Evolutionary conservation across 2,888 invertebrate genomes (phyloP), one percentile per base, ranked within the genome.

Genomic region (Helobdella robusta): DNA sequence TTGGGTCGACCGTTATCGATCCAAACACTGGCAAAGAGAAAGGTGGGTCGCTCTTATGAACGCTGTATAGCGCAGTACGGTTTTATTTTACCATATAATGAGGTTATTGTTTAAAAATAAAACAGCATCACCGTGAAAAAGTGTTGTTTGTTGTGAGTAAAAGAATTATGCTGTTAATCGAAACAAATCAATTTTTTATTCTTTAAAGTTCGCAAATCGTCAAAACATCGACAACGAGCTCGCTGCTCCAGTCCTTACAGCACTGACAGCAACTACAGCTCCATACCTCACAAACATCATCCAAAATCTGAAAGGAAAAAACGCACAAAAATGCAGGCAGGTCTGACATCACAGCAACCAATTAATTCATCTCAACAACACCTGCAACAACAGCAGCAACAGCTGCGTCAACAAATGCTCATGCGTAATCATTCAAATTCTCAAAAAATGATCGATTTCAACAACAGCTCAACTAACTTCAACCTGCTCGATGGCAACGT

Each of bases 191-290:
- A 2, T 20, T 64, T 6, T 25, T 0, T 2, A 6, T 50, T 48
- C 20, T n/a, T n/a, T 35, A 4, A 25, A 66, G 67, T 59, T n/a
- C 66, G 63, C n/a, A 56, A 48, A 34, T 48, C 67, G 6, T 54
- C 61, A 23, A 67, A 65, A 52, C 68, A 71, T 48, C 70, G 71
- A 20, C 69, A 71, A 66, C 56, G 70, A 11, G 67, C 70, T 35
- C 69, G 79, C 15, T 77, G 79, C n/a, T 72, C 76, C 30, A 78
- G 78, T 70, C 80, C 80, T 11, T 79, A 79, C 71, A 78, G 78
- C 67, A 79, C 79, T 1, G 79, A 80, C 72, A 79, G 78, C 69
- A 79, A 79, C 73, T 77, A 77, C 70, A 78, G 79, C 67, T 75
- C 76, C 32, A 74, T 78, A 18, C 70, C 67, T 5, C 76, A 75